These are phyloP conservation scores for Papilio gigon DNA, from an alignment of 2,888 invertebrate genomes.

Conservation along the genomic window DNA sequence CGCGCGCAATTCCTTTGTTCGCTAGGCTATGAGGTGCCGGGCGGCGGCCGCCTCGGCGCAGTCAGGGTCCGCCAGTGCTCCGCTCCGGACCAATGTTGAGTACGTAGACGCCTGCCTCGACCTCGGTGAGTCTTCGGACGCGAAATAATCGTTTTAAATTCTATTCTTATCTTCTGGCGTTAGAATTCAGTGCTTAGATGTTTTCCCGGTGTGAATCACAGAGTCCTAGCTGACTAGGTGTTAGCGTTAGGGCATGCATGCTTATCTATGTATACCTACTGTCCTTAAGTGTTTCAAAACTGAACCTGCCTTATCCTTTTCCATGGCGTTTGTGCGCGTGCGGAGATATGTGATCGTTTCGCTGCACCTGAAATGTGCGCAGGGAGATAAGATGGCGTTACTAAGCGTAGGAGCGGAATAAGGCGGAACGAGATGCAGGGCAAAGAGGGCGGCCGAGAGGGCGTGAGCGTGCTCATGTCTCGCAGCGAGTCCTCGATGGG, in stretches of 20 bases:
- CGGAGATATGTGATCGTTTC: slow-evolving; percentile 66
- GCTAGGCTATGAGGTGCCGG: slow-evolving; percentile 14
- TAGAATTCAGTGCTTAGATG: slow-evolving; percentile 68
- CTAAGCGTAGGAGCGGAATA: slow-evolving; percentile 76
- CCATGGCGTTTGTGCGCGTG: slow-evolving; percentile 63
- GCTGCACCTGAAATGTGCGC: slow-evolving; percentile 76
- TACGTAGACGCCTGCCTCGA: slow-evolving; percentile 57
- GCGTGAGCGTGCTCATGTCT: slow-evolving; percentile 83
- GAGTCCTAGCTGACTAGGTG: slow-evolving; percentile 66
- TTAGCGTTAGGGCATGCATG: slow-evolving; percentile 79
- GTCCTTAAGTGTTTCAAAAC: slow-evolving; percentile 66
- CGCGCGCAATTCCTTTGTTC: slow-evolving; percentile 39
- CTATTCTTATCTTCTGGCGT: slow-evolving; percentile 45
- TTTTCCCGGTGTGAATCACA: slow-evolving; percentile 60
- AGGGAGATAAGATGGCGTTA: slow-evolving; percentile 75
- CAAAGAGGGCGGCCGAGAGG: slow-evolving; percentile 67
- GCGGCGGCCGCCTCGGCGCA: slow-evolving; percentile 29
- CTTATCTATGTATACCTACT: slow-evolving; percentile 67
- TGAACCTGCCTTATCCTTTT: slow-evolving; percentile 64
- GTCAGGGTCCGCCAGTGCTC: slow-evolving; percentile 39
- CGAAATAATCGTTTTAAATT: slow-evolving; percentile 42
- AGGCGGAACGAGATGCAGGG: slow-evolving; percentile 74
- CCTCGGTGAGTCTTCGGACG: slow-evolving; percentile 62
- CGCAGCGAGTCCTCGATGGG: slow-evolving; percentile 88
- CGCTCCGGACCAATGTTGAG: slow-evolving; percentile 55